Base-by-base conservation (phyloP, 2,797 vertebrate genomes). In the Danio tinwini region DNA sequence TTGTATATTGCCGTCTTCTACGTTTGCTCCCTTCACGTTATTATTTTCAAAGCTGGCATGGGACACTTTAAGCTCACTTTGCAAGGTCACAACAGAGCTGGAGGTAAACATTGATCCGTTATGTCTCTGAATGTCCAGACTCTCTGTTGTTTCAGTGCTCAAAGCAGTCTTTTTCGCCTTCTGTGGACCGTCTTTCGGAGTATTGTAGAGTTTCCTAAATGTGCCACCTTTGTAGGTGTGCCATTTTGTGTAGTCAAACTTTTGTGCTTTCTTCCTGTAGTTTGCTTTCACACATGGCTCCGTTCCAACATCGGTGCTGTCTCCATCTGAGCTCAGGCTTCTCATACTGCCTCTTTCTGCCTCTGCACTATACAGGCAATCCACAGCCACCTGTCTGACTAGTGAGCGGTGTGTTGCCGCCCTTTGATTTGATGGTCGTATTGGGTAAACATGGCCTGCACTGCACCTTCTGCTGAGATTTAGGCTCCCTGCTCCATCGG, bases 181-280 rank as follows among this genome's bases (percentile, higher is more conserved):
- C 12, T 84, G 37, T 16, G 44, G 17, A 58, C 69, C 61, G 0
- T 72, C 83, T 87, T 94, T 95, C 61, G 92, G 91, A 42, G 91
- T 90, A 76, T 90, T 92, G 86, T 98, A 99, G 78, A 98, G 93
- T 87, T 96, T 98, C 88, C 93, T 95, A 80, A 99, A 99, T 0
- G 95, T 96, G 76, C 97, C 97, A 0, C 94, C 94, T 68, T 97
- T 96, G 1, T 99, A 99, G 88, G 98, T 94, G 86, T 97, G 96
- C 98, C 98, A 99, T 89, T 97, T 98, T 86, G 96, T 95, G 88
- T 97, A 97, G 44, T 97, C 95, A 85, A 99, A 98, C 91, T 95
- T 96, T 87, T 93, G 93, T 19, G 88, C 13, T 88, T 94, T 97
- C 87, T 92, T 96, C 79, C 91, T 94, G 61, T 87, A 83, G 10